A percentile compares a stretch with the other conserved stretches of the same genome.
These are phyloP conservation scores for Fukomys damarensis DNA, from an alignment of 2,113 vertebrate species.

Conservation along the genomic window DNA sequence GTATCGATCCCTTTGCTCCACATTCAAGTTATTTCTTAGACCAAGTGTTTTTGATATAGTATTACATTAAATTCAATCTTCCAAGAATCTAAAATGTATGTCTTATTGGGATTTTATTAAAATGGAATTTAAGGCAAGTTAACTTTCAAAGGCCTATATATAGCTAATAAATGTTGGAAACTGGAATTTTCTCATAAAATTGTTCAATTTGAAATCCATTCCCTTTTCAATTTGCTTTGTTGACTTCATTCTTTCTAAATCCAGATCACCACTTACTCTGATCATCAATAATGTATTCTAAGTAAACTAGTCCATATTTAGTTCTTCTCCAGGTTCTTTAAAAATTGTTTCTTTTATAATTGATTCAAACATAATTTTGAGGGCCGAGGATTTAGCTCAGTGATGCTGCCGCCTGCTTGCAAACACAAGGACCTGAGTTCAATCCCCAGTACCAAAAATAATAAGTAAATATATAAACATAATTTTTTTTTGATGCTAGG, in stretches of 20 bases:
- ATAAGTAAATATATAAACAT: too few species aligned
- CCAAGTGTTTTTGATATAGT: not conserved
- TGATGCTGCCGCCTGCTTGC: too few species aligned
- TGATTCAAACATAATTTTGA: not conserved
- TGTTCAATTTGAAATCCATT: not conserved
- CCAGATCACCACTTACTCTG: not conserved
- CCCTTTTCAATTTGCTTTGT: not conserved
- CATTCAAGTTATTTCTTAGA: not conserved
- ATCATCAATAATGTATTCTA: not conserved
- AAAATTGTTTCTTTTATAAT: slow-evolving; percentile 8
- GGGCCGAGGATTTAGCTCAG: too few species aligned
- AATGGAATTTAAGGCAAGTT: not conserved
- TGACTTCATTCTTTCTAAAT: not conserved
- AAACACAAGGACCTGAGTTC: too few species aligned
- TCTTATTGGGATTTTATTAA: not conserved
- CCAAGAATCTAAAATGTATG: not conserved
- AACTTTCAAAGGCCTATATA: not conserved
- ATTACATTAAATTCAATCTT: not conserved
- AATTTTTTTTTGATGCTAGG: too few species aligned
- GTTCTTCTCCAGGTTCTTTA: not conserved
- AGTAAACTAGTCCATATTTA: not conserved
- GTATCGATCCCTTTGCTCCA: not conserved
- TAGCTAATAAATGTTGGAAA: not conserved
- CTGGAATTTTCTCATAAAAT: not conserved
- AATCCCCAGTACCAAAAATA: too few species aligned